Conservation (phyloP, 2,888 invertebrate species). For the Eupithecia tripunctaria region DNA sequence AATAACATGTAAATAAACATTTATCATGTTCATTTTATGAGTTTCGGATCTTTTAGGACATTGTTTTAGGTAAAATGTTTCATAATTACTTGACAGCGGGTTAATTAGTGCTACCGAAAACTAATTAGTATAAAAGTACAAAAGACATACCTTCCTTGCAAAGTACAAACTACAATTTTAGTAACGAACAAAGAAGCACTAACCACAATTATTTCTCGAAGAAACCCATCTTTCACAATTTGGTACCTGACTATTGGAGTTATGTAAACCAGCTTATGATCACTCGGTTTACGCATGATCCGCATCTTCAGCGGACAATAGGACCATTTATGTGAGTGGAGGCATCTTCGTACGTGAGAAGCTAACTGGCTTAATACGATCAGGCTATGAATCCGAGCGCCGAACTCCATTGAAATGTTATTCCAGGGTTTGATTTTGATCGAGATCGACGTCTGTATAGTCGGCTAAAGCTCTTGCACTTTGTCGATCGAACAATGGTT, state of each 20-base stretch:
- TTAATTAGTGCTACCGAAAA: not conserved
- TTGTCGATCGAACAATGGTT: constrained; percentile 51
- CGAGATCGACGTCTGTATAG: constrained; percentile 57
- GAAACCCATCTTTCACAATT: not conserved
- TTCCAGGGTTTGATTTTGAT: constrained; percentile 64
- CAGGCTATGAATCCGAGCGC: constrained; percentile 60
- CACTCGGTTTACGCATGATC: constrained; percentile 64
- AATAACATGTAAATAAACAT: too few species aligned
- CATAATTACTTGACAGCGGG: too few species aligned
- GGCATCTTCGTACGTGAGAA: constrained; percentile 62
- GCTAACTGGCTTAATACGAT: constrained; percentile 61
- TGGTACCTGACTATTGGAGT: not conserved
- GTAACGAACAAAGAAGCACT: not conserved
- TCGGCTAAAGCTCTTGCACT: constrained; percentile 55
- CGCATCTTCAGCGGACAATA: constrained; percentile 71
- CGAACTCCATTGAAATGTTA: constrained; percentile 68
- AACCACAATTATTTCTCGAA: not conserved
- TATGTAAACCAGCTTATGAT: constrained; percentile 44
- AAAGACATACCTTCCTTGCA: not conserved
- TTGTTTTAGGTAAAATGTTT: not conserved
- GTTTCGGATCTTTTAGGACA: constrained; percentile 17
- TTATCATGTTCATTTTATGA: too few species aligned
- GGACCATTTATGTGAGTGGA: constrained; percentile 68
- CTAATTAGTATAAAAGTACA: not conserved
- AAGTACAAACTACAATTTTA: not conserved